Evolutionary conservation across 2,797 vertebrate species (phyloP).

Genomic region (Gambelia wislizenii): DNA sequence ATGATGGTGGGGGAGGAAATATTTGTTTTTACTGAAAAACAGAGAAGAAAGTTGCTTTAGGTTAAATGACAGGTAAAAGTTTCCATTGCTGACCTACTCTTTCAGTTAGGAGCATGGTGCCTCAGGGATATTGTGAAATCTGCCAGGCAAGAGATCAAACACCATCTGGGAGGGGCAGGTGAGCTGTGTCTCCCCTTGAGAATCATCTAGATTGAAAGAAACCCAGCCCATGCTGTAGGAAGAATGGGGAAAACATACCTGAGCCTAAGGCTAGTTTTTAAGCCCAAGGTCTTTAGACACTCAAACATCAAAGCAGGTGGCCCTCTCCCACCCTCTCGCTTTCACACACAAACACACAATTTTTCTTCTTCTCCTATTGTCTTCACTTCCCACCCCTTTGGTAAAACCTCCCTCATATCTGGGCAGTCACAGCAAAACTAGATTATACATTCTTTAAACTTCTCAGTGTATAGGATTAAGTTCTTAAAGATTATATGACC

Average conservation of each 20-base stretch:
- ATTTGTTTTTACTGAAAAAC: background rate
- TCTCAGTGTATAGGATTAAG: background rate
- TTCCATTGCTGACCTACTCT: background rate
- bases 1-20: background rate
- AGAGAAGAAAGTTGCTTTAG: background rate
- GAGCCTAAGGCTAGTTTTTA: background rate
- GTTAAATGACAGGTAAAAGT: background rate
- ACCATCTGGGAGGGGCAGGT: background rate
- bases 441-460: background rate
- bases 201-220: background rate
- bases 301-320: background rate
- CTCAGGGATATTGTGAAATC: background rate
- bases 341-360: background rate
- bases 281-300: background rate
- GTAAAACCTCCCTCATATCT: background rate
- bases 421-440: no score
- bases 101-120: background rate
- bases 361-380: background rate
- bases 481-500: background rate
- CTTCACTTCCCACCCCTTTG: background rate
- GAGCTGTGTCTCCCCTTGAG: background rate
- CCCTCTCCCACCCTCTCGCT: background rate
- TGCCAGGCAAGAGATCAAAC: background rate
- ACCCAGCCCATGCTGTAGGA: background rate
- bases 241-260: background rate